Evolutionary conservation across 1,140 invertebrate species (phyloP), one percentile per base, ranked within the genome.

Genomic region (Leptestheria dahalacensis): DNA sequence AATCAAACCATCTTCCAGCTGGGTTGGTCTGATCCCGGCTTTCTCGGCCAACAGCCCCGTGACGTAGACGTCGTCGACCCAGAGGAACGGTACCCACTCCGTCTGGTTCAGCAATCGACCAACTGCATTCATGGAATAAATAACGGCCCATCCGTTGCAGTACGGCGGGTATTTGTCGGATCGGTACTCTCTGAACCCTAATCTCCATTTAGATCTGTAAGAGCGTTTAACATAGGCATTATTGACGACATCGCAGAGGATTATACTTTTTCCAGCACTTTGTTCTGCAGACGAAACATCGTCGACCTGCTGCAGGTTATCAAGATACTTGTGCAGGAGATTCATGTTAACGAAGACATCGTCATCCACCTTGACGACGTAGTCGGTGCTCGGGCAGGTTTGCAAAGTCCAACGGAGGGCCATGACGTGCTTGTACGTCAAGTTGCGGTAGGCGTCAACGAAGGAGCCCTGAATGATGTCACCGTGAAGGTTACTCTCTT

Each of bases 401-500:
- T 82, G 80, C 4, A 79, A 75, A 48, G 82, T 78, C 82, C 86
- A 92, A 68, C 87, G 86, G n/a, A 91, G 76, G 1, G 78, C 82
- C 79, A 87, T 85, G 3, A 86, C 80, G 70, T 89, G 86, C 71
- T 92, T 92, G 66, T 88, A 88, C 1, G 88, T 90, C 71, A 92
- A 78, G 72, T 91, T 92, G 62, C 81, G 77, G 68, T 91, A 92
- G 28, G 76, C 76, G 73, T 91, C 88, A 9, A 76, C 59, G 69
- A 90, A 91, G 64, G 79, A 81, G 24, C 85, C 86, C 71, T 88
- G 84, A 24, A 91, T 77, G 57, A 91, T 75, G 68, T 92, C 89
- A 20, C 75, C 72, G 66, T 81, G 78, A 1, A 64, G 64, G 2
- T 66, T 66, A 64, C 78, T 78, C 69, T 92, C 88, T 48, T 74